phyloP scores from a whole-genome alignment of 2,888 invertebrate genomes.

The Fragum sueziense region DNA sequence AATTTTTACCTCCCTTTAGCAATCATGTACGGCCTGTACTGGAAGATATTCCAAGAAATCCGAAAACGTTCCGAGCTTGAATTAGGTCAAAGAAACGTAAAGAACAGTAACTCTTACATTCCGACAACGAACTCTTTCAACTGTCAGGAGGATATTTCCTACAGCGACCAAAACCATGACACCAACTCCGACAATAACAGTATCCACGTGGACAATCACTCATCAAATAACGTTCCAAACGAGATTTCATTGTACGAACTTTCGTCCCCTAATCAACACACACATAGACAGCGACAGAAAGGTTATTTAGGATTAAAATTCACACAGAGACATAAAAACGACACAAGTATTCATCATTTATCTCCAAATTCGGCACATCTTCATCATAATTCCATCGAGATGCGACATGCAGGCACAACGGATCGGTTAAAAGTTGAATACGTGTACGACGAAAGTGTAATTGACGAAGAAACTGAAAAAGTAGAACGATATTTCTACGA shows the following conservation, averaged over 20 bases:
- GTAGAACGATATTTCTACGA: conserved; percentile 77
- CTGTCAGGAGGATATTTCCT: conserved; percentile 46
- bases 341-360: conserved; percentile 14
- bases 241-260: conserved; percentile 41
- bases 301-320: conserved; percentile 46
- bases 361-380: neutral
- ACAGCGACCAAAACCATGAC: conserved; percentile 54
- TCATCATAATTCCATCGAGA: neutral
- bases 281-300: conserved; percentile 20
- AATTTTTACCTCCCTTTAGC: conserved; percentile 84
- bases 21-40: conserved; percentile 83
- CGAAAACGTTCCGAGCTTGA: conserved; percentile 82
- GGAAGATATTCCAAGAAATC: conserved; percentile 83
- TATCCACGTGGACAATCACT: conserved; percentile 21
- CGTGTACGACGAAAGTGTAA: conserved; percentile 79
- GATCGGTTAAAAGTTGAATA: conserved; percentile 72
- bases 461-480: conserved; percentile 78
- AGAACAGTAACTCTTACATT: conserved; percentile 44
- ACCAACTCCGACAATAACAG: conserved; percentile 46
- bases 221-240: conserved; percentile 21
- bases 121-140: conserved; percentile 44
- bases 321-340: conserved; percentile 30
- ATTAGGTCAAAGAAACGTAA: conserved; percentile 76
- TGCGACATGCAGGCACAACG: neutral
- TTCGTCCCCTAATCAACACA: conserved; percentile 16